Evolutionary conservation across 2,113 vertebrate genomes (phyloP), one percentile per base, ranked within the genome.

Genomic region (Odocoileus virginianus): DNA sequence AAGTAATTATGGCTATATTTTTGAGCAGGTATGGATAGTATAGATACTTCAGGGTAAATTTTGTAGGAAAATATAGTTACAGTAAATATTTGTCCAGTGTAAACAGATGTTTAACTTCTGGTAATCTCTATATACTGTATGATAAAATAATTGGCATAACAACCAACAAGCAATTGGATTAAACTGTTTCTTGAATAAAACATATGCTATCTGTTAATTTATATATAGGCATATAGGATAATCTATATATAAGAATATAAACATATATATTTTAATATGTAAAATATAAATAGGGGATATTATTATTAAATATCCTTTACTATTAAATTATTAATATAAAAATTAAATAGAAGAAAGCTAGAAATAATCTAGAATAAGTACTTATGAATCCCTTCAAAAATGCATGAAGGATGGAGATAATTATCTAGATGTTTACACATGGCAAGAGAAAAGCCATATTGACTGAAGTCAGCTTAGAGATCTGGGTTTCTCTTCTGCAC

Each of bases 101-200:
- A 98, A 98, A 96, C 81, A 98, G 94, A 89, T 97, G 92, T 96
- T 98, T 23, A 43, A 85, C 52, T 89, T 95, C 30, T 61, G 85
- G 84, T 93, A 94, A 93, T 81, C 33, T 85, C 71, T 93, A 71
- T 67, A 87, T 21, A 95, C n/a, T 95, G 40, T 97, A 93, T 98
- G 61, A 95, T 98, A 96, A 97, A 89, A 89, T 82, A 92, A 95
- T 11, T 78, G 16, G 79, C 43, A 96, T 23, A 57, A 4, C 1
- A 57, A 40, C 54, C 54, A 93, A 14, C 27, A 67, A 96, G n/a
- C 74, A 98, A 94, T 52, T 74, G 71, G 15, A 67, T 40, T 60
- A 84, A 55, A 83, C 3, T 74, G 4, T 36, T 89, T 98, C 94
- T 55, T 85, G 83, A n/a, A 45, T 78, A 76, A 95, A 93, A 60